phyloP scores from a whole-genome alignment of 2,797 vertebrate species.

The Manis javanica region DNA sequence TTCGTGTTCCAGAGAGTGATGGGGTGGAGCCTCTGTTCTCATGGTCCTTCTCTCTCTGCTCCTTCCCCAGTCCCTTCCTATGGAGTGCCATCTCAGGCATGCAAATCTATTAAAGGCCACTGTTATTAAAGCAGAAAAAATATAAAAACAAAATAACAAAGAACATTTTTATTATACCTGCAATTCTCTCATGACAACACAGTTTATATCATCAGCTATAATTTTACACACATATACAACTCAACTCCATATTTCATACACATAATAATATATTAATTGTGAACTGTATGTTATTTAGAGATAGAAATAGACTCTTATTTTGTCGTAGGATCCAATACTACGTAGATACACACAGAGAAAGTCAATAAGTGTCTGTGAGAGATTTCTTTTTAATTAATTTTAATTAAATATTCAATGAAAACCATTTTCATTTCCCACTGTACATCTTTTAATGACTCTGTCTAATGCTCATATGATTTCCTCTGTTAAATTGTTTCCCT shows the following conservation, averaged over 20 bases:
- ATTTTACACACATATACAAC: not conserved
- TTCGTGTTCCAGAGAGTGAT: rapidly evolving
- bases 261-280: no score
- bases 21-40: rapidly evolving
- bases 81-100: not conserved
- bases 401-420: slow-evolving; percentile 70
- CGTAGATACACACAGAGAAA: not conserved
- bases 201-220: not conserved
- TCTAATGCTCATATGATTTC: slow-evolving; percentile 59
- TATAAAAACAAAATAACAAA: not conserved
- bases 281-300: not conserved
- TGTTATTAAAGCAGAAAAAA: not conserved
- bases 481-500: slow-evolving; percentile 60
- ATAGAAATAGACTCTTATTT: not conserved
- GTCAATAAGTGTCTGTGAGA: not conserved
- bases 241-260: not conserved
- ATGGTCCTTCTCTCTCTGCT: rapidly evolving
- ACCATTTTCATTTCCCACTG: slow-evolving; percentile 69
- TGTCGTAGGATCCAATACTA: not conserved
- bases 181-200: not conserved
- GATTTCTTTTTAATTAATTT: slow-evolving; percentile 78
- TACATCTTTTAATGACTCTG: slow-evolving; percentile 65
- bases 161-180: not conserved
- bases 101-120: not conserved
- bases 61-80: rapidly evolving